Evolutionary conservation across 2,797 vertebrate species (phyloP), one percentile per base, ranked within the genome.

Genomic region (Myoxocephalus aenaeus): DNA sequence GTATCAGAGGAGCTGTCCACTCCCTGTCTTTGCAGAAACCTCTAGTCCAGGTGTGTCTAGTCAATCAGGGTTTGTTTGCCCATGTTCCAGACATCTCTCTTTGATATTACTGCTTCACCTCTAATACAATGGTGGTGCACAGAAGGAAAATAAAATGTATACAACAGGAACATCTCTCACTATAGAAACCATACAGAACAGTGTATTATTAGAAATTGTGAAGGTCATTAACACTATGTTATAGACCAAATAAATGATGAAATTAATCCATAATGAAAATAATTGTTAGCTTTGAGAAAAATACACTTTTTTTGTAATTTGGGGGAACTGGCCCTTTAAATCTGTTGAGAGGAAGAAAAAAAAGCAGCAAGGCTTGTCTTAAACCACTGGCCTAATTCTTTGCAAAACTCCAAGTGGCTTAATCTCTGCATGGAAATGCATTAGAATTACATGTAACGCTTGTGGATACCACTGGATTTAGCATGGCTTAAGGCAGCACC

Each of bases 341-440:
- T 79, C 57, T 48, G 69, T 46, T 38, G 17, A 48, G 54, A 11
- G 56, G 56, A 18, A 11, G 56, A 51, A 18, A 20, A 29, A 64
- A 74, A 68, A 40, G 10, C 77, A 72, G 22, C n/a, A n/a, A 29
- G 13, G 1, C 48, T 64, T 7, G 3, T 68, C 64, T 82, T 87
- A 75, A 80, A 70, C 58, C 82, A 13, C 61, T 83, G 79, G 51
- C 66, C 82, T 80, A 76, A 82, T 83, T 90, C 77, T 73, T 22
- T 74, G 27, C 57, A 73, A 64, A 51, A 78, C 72, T 84, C 54
- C 73, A 86, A 85, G 81, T 86, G 65, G 65, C 73, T 84, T 84
- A 90, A 90, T 86, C 78, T 87, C 66, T 69, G 54, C 51, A 80
- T 77, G 40, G 51, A 84, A 92, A 85, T 81, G 67, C 71, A 69